Evolutionary conservation across 2,888 invertebrate genomes (phyloP).

Genomic region (Mesorhabditis sp.): DNA sequence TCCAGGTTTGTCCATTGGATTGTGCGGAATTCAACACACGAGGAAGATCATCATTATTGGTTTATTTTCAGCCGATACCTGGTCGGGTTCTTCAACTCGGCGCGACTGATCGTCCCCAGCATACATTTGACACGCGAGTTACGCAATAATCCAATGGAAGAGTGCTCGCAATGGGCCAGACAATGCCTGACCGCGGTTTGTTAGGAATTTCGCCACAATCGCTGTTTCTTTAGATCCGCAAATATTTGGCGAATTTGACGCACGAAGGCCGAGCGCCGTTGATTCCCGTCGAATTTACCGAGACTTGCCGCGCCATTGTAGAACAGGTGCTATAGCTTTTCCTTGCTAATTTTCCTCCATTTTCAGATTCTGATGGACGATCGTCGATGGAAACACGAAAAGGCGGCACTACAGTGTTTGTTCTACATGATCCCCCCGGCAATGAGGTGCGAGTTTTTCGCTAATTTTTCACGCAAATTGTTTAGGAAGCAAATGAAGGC

Average conservation of each 20-base stretch:
- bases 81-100: neutral
- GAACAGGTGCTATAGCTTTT: neutral
- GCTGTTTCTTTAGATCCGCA: neutral
- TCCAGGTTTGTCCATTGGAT: neutral
- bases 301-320: neutral
- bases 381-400: constrained; percentile 3
- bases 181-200: neutral
- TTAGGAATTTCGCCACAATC: neutral
- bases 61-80: neutral
- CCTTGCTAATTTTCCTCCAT: too few species aligned
- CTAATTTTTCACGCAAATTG: neutral
- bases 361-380: neutral
- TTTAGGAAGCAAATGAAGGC: neutral
- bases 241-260: neutral
- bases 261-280: neutral
- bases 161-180: neutral
- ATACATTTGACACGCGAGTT: neutral
- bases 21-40: neutral
- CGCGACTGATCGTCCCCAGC: neutral
- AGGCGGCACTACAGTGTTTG: neutral
- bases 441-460: neutral
- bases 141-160: neutral
- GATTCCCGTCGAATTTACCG: constrained; percentile 6
- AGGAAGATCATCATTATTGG: too few species aligned
- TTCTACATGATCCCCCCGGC: neutral